Base-by-base conservation (phyloP, 1,140 invertebrate genomes). In the Nomia melanderi region DNA sequence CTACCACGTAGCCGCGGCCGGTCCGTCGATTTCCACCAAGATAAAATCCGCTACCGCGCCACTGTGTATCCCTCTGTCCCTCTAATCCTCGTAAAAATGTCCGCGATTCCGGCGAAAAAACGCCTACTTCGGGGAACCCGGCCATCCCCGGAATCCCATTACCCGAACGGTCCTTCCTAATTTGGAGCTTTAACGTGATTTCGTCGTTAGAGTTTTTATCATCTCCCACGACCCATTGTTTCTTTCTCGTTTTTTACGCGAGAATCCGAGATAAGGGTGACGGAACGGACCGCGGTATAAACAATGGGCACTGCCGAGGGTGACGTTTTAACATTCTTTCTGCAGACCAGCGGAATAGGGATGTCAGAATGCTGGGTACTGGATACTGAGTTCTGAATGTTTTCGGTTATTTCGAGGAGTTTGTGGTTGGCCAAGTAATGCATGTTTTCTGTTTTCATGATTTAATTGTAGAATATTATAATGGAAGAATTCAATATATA, bases 31-130 rank as follows among this genome's bases (percentile, higher is more conserved):
- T 79, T 82, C 53, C 71, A 76, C 47, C 25, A 27, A 11, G 70
- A 79, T 82, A 82, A 82, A 82, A 50, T 3, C 23, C 50, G 65
- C 64, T 79, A 79, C 72, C 63, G 71, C 64, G 71, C 53, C 66
- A 71, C 47, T 12, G 54, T 57, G 44, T 50, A 11, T 50, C 20
- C 67, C 54, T 60, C 39, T n/a, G 31, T 67, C 63, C 3, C 17
- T 47, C 64, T 79, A 79, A 79, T 74, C 57, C 77, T 63, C 77
- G 44, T 74, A 81, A 81, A 75, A 76, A 75, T 27, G 65, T 78
- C 39, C 33, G 44, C 63, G 56, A 59, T 53, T 50, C 39, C 7
- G 25, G 44, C 12, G 23, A 41, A 65, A 50, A 17, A 50, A 62
- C 29, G 56, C n/a, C 44, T 53, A 63, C 41, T 33, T 20, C 29